Conservation (phyloP, 2,797 vertebrate species). For the Spea hammondii region DNA sequence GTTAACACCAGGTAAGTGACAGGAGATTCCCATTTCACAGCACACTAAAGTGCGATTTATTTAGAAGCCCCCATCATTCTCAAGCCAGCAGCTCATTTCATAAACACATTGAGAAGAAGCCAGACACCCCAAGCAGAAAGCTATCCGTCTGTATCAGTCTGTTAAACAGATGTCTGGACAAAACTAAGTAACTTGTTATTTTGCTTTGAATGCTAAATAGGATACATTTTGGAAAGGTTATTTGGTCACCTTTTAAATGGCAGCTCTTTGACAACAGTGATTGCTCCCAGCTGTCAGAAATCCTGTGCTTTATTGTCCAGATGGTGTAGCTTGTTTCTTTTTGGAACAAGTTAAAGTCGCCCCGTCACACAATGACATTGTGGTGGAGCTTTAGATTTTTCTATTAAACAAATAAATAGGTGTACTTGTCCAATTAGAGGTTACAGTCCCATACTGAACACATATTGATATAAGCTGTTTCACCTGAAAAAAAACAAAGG, state of each 20-base stretch:
- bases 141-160: constrained; percentile 46
- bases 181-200: constrained; percentile 3
- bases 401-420: neutral
- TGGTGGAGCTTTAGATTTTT: neutral
- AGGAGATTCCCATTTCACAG: no score
- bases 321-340: constrained; percentile 36
- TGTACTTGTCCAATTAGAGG: neutral
- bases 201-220: constrained; percentile 15
- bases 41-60: neutral
- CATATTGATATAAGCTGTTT: no score
- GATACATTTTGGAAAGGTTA: constrained; percentile 42
- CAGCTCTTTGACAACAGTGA: constrained; percentile 49
- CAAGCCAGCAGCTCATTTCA: constrained; percentile 19
- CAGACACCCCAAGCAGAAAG: constrained; percentile 30
- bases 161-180: constrained; percentile 50
- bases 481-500: no score
- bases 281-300: constrained; percentile 64
- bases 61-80: constrained; percentile 1
- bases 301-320: constrained; percentile 50
- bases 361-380: no score
- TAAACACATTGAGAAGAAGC: constrained; percentile 35
- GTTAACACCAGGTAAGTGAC: no score
- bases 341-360: neutral
- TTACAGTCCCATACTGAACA: no score
- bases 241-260: constrained; percentile 47